Base-by-base conservation (phyloP, 2,888 invertebrate species). In the Drosophila limbata region DNA sequence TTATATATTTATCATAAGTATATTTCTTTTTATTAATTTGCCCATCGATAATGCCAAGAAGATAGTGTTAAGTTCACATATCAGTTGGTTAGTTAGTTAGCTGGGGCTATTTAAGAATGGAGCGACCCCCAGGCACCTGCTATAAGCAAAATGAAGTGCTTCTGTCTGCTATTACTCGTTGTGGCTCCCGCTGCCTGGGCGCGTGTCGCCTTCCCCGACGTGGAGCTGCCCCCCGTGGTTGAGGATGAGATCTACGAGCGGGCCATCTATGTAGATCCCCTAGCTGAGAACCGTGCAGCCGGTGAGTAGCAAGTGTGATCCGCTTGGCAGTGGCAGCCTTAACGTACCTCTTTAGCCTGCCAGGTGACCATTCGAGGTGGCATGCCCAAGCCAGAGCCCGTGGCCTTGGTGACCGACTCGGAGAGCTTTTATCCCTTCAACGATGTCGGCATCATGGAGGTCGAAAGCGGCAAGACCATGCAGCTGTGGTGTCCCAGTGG, bases 361-460 rank as follows among this genome's bases (percentile, higher is more conserved):
- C 80, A 62, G 50, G 79, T 91, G 15, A 76, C 77, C 9, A 81
- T 91, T 55, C 82, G 86, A n/a, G 73, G 85, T 65, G 84, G 82
- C n/a, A 65, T 91, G 31, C 85, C 76, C 6, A 76, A 94, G 48
- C 95, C 95, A 0, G 94, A 95, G 82, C 95, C 95, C 0, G 92
- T 95, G 17, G 93, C 94, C 69, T 79, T 95, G 6, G 91, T 91
- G 62, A 91, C 93, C 1, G 90, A 93, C 5, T 88, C 91, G 11
- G 79, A 77, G n/a, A 76, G 79, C 1, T 78, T 92, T 17, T 82
- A 91, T 64, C 83, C 90, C 15, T 92, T 90, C 61, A 77, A 81
- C 3, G 68, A 81, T 35, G 44, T 69, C 4, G 92, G 92, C 9
- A 67, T 68, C 4, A 88, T 93, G 73, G 77, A 83, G 9, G 70